Conservation (phyloP, 2,113 vertebrate genomes). For the Ptyas mucosa region DNA sequence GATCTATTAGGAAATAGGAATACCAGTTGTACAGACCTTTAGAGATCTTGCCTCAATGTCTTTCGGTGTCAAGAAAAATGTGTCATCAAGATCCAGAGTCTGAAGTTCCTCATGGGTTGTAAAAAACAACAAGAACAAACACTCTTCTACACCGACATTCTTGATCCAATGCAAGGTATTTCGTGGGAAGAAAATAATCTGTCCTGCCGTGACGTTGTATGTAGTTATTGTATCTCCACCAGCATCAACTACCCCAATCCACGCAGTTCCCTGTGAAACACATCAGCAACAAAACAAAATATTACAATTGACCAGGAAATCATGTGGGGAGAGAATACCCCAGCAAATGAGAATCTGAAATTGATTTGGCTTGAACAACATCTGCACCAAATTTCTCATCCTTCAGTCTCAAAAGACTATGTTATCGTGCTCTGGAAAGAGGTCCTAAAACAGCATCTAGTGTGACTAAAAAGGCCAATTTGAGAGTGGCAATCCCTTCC, state of each 20-base stretch:
- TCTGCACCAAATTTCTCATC: background rate
- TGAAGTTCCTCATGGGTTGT: slow-evolving; percentile 68
- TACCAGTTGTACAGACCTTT: slow-evolving; percentile 42
- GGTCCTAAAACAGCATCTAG: too few species aligned
- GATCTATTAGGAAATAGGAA: background rate
- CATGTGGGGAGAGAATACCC: background rate
- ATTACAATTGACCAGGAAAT: background rate
- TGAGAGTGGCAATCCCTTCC: too few species aligned
- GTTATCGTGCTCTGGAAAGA: too few species aligned
- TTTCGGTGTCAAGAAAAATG: slow-evolving; percentile 65
- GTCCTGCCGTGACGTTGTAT: slow-evolving; percentile 63
- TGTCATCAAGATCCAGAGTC: slow-evolving; percentile 67
- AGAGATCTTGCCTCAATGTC: slow-evolving; percentile 66
- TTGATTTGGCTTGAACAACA: background rate
- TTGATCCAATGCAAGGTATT: slow-evolving; percentile 70
- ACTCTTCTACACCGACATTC: slow-evolving; percentile 62
- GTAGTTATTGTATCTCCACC: slow-evolving; percentile 47
- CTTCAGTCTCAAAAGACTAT: too few species aligned
- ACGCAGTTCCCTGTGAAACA: slow-evolving; percentile 59
- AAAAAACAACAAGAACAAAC: slow-evolving; percentile 69
- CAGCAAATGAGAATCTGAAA: background rate
- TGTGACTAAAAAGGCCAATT: too few species aligned
- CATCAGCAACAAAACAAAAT: background rate
- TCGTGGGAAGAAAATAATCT: slow-evolving; percentile 68
- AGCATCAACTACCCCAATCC: slow-evolving; percentile 63